Conservation (phyloP, 23 tunicate genomes). For the Halocynthia aurantium region DNA sequence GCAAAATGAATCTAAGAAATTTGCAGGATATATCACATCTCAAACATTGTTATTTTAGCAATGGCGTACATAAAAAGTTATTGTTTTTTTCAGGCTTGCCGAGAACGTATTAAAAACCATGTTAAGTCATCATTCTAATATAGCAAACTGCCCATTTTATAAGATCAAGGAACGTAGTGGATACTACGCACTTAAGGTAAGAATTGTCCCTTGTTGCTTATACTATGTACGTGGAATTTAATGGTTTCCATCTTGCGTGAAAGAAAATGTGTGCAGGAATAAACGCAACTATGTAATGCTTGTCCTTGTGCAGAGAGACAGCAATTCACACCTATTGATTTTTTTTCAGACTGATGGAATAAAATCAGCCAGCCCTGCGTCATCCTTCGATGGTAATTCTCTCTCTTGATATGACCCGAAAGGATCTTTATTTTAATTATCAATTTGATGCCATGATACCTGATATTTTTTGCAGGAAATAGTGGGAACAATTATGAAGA, state of each 20-base stretch:
- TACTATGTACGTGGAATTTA: too few species aligned
- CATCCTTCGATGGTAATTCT: too few species aligned
- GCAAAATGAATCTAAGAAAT: too few species aligned
- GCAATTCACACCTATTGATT: not conserved
- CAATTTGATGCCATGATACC: too few species aligned
- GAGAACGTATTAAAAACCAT: conserved; percentile 69
- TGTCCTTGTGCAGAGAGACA: not conserved
- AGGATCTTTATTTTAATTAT: too few species aligned
- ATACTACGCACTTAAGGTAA: conserved; percentile 71
- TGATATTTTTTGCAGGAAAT: too few species aligned
- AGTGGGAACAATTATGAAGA: too few species aligned
- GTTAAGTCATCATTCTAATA: conserved; percentile 64
- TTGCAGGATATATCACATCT: not conserved
- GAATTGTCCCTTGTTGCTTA: not conserved
- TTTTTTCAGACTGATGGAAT: conserved; percentile 5
- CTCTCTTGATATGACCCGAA: too few species aligned
- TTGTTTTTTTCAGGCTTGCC: conserved; percentile 34
- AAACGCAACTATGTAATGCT: not conserved
- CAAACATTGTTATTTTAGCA: not conserved
- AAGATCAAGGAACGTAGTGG: conserved; percentile 50
- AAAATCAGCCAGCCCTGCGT: too few species aligned
- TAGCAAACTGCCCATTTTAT: conserved; percentile 75
- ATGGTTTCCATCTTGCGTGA: too few species aligned
- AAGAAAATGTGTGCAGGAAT: too few species aligned
- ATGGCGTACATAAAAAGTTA: too few species aligned